Evolutionary conservation across 2,797 vertebrate species (phyloP).

Genomic region (Rhinatrema bivittatum): DNA sequence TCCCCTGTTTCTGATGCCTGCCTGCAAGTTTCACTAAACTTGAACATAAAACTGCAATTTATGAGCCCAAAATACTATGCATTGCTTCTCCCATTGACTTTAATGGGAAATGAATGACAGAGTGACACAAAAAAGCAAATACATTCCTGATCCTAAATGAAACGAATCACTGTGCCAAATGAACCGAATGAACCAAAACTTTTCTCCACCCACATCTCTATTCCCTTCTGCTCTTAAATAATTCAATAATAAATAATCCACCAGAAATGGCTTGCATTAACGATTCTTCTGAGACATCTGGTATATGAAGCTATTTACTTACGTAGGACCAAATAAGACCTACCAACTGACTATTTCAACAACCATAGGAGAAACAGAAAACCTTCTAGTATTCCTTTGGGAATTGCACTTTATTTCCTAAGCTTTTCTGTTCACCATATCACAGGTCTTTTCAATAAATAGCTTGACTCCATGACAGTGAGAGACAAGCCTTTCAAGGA

Average conservation of each 20-base stretch:
- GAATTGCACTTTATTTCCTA: conserved; percentile 38
- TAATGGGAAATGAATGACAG: too few species aligned
- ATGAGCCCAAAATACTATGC: too few species aligned
- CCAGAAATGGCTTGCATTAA: conserved; percentile 28
- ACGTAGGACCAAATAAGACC: conserved; percentile 18
- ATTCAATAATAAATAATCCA: conserved; percentile 36
- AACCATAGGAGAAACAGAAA: conserved; percentile 15
- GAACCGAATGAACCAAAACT: too few species aligned
- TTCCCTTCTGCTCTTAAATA: conserved; percentile 3
- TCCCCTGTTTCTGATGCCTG: too few species aligned
- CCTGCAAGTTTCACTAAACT: too few species aligned
- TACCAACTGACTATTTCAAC: conserved; percentile 38
- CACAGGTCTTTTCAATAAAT: conserved; percentile 18
- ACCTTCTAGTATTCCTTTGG: conserved; percentile 29
- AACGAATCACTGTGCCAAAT: too few species aligned
- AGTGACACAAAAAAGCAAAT: too few species aligned
- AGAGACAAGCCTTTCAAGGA: neutral
- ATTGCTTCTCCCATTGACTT: too few species aligned
- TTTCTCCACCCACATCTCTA: too few species aligned
- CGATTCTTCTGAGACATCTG: conserved; percentile 28
- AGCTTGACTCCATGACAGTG: conserved; percentile 18
- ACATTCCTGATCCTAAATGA: too few species aligned
- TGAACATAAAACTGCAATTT: too few species aligned
- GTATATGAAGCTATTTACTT: conserved; percentile 38
- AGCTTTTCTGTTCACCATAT: conserved; percentile 27